Conservation (phyloP, 2,797 vertebrate species). For the Pogonophryne albipinna region DNA sequence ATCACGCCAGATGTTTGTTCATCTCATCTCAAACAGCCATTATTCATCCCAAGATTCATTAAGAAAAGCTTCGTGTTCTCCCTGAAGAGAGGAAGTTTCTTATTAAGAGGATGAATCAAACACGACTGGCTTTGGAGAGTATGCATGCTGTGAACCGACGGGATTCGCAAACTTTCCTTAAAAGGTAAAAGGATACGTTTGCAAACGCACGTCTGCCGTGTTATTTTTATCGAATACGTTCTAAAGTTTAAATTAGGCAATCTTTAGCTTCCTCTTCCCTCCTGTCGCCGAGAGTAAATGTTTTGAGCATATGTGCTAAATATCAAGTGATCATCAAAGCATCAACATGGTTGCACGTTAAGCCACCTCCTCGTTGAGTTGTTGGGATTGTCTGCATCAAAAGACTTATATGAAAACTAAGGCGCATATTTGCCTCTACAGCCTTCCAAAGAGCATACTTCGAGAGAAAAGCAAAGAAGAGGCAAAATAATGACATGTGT, state of each 20-base stretch:
- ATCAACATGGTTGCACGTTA: neutral
- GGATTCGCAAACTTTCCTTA: conserved; percentile 55
- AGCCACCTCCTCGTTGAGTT: neutral
- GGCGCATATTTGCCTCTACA: neutral
- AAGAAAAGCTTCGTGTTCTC: conserved; percentile 64
- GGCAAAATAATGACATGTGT: neutral
- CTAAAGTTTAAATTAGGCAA: conserved; percentile 58
- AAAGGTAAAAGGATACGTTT: conserved; percentile 63
- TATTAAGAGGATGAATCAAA: conserved; percentile 83
- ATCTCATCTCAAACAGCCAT: conserved; percentile 68
- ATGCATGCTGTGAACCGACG: conserved; percentile 57
- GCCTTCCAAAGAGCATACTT: neutral
- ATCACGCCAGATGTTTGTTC: conserved; percentile 69
- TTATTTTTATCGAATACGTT: conserved; percentile 31
- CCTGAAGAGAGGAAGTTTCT: conserved; percentile 74
- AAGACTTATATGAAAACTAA: conserved; percentile 2
- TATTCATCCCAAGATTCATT: conserved; percentile 75
- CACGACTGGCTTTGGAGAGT: conserved; percentile 57
- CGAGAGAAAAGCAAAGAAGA: neutral
- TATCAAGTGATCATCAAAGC: conserved; percentile 37
- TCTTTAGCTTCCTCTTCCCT: conserved; percentile 24
- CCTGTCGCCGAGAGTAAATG: conserved; percentile 1
- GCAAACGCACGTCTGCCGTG: conserved; percentile 44
- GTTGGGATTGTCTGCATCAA: conserved; percentile 1
- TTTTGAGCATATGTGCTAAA: conserved; percentile 4